Evolutionary conservation across 1,140 invertebrate genomes (phyloP), one percentile per base, ranked within the genome.

Genomic region (Chelonus insularis): DNA sequence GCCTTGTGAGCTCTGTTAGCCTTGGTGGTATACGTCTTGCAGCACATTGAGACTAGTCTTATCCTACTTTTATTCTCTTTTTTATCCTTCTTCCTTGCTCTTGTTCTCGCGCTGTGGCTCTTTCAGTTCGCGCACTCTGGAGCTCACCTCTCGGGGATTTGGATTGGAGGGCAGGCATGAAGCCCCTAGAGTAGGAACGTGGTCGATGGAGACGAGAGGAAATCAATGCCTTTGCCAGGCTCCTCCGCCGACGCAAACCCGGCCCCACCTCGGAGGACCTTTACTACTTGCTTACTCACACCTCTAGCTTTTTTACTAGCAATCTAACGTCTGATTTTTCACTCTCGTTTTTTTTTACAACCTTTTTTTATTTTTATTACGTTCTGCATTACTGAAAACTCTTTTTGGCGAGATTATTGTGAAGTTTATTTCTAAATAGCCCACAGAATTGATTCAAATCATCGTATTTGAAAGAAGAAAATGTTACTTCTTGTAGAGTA

Each of bases 151-250:
- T 70, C 69, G 68, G 72, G 75, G 72, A 77, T 78, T 78, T 73
- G 65, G 66, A 73, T 75, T 72, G 69, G 73, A 72, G 70, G 67
- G 68, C 67, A 65, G 73, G 68, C 67, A 69, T 64, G 69, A 61
- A 67, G 69, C 48, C 29, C 14, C 16, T 52, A 37, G 60, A 62
- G 70, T 71, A 54, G 68, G 65, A 72, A 75, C 69, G 72, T 74
- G 76, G 75, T 74, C 75, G 75, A 79, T 74, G 75, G 72, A 76
- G 77, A 78, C 75, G 76, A 78, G 77, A 78, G 73, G 78, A 80
- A 81, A 81, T 81, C 79, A 80, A 81, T 81, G 78, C 78, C 66
- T 72, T 68, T 34, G 72, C 68, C 69, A 68, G 69, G 68, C 69
- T 67, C 71, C 70, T 66, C 56, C 65, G 59, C 72, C 71, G 69